Evolutionary conservation across 2,113 vertebrate genomes (phyloP), one percentile per base, ranked within the genome.

Genomic region (Eurypyga helias): DNA sequence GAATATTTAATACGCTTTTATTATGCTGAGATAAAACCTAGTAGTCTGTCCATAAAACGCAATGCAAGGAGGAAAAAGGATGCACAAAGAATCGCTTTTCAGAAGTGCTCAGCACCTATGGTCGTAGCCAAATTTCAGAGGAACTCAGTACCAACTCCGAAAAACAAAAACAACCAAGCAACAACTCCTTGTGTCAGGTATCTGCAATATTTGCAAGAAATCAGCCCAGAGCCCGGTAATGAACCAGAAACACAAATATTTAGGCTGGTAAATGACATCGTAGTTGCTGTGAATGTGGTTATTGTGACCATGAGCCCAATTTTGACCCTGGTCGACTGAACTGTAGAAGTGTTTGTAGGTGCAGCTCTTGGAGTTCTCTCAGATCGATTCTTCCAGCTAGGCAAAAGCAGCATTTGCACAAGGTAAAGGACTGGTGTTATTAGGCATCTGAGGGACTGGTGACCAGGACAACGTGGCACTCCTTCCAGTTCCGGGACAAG

Each of bases 121-220:
- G 49, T 7, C 48, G 6, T 13, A 13, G 10, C 24, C 36, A 36
- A 21, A 33, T n/a, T 64, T 28, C 49, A 61, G 86, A 64, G 57
- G 21, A 61, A 26, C 19, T 49, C 2, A 1, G 36, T 6, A 9
- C 8, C 43, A 41, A n/a, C 31, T 45, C 11, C 5, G 41, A 18
- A 78, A 57, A 52, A 60, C 43, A 4, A 8, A 15, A 4, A 28
- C 34, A 36, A 13, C 3, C 2, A 8, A 65, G 61, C 16, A 10
- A 7, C 34, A 45, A 13, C 4, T 48, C 18, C 1, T 6, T 4
- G 7, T 38, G 9, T 5, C 33, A 17, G 24, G 26, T 2, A 12
- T 3, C 4, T 0, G 10, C 10, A 6, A 1, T 1, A 34, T 21
- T 33, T 24, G 49, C 34, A 57, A 57, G 33, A 71, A 71, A 83